These are phyloP conservation scores for Scaptodrosophila latifasciaeformis DNA, from an alignment of 2,888 invertebrate species.

Conservation along the genomic window DNA sequence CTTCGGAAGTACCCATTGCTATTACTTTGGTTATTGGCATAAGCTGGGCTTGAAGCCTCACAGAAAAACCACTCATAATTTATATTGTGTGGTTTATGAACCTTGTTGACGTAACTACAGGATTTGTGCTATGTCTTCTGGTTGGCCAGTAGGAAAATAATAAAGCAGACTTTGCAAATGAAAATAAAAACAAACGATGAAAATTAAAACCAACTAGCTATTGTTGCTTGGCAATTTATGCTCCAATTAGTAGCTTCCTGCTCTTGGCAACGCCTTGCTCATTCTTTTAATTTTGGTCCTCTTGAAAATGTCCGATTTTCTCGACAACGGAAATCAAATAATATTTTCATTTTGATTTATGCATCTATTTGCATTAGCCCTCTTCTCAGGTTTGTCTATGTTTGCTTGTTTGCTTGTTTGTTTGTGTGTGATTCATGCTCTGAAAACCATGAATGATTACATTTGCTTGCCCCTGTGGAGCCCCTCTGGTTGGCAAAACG, in stretches of 20 bases:
- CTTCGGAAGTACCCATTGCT: constrained; percentile 60
- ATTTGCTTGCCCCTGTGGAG: constrained; percentile 25
- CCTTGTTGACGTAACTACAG: constrained; percentile 58
- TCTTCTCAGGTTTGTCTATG: no score
- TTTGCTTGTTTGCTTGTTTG: background rate
- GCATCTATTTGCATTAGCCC: constrained; percentile 62
- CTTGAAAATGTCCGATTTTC: no score
- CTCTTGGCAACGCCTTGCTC: constrained; percentile 5
- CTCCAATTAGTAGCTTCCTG: constrained; percentile 60
- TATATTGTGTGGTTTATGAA: no score
- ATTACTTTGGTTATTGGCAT: constrained; percentile 37
- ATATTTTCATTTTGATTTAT: constrained; percentile 67
- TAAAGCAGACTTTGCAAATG: constrained; percentile 14
- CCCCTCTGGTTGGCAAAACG: background rate
- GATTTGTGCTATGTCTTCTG: constrained; percentile 39
- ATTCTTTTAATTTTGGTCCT: no score
- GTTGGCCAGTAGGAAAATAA: constrained; percentile 24
- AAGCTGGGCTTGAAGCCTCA: constrained; percentile 37
- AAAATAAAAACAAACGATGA: constrained; percentile 22
- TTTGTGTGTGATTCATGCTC: constrained; percentile 69
- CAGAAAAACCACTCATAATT: constrained; percentile 52
- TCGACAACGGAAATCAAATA: constrained; percentile 63
- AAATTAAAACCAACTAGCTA: constrained; percentile 20
- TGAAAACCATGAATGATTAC: constrained; percentile 68
- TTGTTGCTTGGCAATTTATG: constrained; percentile 40